phyloP scores from a whole-genome alignment of 2,797 vertebrate species.

The Linurgus olivaceus region DNA sequence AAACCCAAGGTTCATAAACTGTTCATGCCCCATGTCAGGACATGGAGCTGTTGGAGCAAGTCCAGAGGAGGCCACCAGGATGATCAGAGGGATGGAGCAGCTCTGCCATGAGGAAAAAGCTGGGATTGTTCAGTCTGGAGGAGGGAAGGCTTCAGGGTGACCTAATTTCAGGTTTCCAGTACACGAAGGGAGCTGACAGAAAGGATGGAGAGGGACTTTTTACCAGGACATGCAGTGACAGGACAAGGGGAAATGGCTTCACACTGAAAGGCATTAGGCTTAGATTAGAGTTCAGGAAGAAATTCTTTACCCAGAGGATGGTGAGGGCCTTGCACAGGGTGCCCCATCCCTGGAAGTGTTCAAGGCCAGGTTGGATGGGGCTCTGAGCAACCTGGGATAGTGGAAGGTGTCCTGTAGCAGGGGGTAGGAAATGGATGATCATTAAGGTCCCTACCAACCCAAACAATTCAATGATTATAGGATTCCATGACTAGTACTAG shows the following conservation, averaged over 20 bases:
- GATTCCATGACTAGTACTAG: neutral
- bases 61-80: neutral
- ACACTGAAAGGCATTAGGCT: neutral
- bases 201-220: neutral
- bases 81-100: neutral
- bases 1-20: neutral
- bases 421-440: neutral
- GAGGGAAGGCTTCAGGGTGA: neutral
- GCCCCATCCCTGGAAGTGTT: neutral
- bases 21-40: neutral
- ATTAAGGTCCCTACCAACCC: neutral
- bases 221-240: neutral
- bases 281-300: neutral
- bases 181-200: accelerated
- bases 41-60: neutral
- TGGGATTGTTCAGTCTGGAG: neutral
- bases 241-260: neutral
- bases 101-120: neutral
- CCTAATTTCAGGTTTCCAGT: neutral
- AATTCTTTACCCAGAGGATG: neutral
- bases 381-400: neutral
- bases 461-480: neutral
- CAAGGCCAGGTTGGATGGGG: neutral
- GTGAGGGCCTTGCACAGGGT: neutral
- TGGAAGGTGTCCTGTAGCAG: neutral